A percentile compares a stretch with the other conserved stretches of the same genome.
These are phyloP conservation scores for Crotalus viridis DNA, from an alignment of 2,113 vertebrate species.

Conservation along the genomic window DNA sequence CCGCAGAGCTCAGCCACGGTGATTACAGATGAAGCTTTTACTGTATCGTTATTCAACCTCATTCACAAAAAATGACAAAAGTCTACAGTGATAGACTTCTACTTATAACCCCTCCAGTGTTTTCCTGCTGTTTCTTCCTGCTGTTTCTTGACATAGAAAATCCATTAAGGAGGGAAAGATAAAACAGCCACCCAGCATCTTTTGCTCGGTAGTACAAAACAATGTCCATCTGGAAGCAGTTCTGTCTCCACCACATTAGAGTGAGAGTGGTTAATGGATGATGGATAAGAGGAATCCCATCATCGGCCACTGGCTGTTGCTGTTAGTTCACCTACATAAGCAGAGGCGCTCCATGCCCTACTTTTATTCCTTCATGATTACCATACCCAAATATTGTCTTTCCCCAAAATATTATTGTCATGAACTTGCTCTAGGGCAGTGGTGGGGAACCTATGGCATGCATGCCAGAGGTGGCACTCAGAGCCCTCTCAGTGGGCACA, in stretches of 20 bases:
- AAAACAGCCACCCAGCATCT: neutral
- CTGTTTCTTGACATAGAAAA: neutral
- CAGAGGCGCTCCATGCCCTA: neutral
- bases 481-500: too few relatives aligned
- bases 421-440: neutral
- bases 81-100: neutral
- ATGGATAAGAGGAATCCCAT: neutral
- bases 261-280: neutral
- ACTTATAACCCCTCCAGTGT: neutral
- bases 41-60: neutral
- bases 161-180: neutral
- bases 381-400: neutral
- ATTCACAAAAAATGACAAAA: neutral
- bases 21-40: neutral
- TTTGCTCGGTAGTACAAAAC: neutral
- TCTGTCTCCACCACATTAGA: neutral
- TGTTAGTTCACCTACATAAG: neutral
- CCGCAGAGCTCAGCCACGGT: neutral
- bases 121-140: neutral
- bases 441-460: too few relatives aligned
- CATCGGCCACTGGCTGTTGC: neutral
- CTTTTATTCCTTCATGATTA: neutral
- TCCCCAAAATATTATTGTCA: neutral
- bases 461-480: too few relatives aligned
- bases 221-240: neutral